Conservation (phyloP, 1,140 invertebrate species). For the Heliothis virescens region DNA sequence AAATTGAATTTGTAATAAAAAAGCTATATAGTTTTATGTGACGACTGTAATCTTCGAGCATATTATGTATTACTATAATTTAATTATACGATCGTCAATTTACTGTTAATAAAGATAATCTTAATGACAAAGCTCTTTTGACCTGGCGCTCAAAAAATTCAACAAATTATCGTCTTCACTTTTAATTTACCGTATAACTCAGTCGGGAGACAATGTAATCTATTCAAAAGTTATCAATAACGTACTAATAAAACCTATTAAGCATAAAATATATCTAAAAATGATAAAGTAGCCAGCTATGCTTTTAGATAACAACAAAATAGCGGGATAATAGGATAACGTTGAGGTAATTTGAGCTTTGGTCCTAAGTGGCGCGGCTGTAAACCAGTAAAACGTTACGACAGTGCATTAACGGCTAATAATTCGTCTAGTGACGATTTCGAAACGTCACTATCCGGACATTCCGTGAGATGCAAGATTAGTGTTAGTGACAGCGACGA, state of each 20-base stretch:
- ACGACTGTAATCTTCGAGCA: background rate
- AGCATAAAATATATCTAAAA: constrained; percentile 17
- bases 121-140: constrained; percentile 25
- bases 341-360: constrained; percentile 67
- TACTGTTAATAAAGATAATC: constrained; percentile 33
- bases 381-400: constrained; percentile 73
- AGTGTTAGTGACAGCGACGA: constrained; percentile 76
- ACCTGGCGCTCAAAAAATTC: constrained; percentile 31
- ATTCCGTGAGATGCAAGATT: constrained; percentile 77
- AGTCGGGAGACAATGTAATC: constrained; percentile 17
- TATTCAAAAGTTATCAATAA: constrained; percentile 30
- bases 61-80: constrained; percentile 32
- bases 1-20: constrained; percentile 14
- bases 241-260: constrained; percentile 22
- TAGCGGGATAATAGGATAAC: constrained; percentile 52
- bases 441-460: constrained; percentile 71
- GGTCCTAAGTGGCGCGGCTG: constrained; percentile 64
- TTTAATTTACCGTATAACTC: constrained; percentile 23
- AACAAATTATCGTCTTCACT: constrained; percentile 21
- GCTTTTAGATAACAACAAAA: constrained; percentile 50
- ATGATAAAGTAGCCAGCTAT: constrained; percentile 33
- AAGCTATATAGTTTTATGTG: constrained; percentile 25
- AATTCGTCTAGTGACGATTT: constrained; percentile 76
- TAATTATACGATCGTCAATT: constrained; percentile 37
- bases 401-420: constrained; percentile 77